Conservation (phyloP, 2,888 invertebrate species). For the Copidosoma aretas region DNA sequence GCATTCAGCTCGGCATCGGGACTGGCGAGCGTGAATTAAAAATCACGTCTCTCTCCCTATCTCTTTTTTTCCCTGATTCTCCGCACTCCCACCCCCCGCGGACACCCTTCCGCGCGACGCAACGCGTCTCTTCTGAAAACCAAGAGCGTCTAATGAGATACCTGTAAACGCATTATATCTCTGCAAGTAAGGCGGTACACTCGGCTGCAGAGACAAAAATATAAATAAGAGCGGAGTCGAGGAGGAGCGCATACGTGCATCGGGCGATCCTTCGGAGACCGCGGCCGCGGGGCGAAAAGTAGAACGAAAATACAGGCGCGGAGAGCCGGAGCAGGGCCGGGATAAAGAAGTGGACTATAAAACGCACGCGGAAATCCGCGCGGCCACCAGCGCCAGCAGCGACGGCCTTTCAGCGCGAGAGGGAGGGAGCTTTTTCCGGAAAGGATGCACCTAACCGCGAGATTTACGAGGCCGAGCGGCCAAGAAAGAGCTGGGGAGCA, state of each 20-base stretch:
- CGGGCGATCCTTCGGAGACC: not conserved
- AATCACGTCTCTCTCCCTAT: too few relatives aligned
- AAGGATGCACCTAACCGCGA: not conserved
- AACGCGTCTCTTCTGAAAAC: too few relatives aligned
- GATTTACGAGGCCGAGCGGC: not conserved
- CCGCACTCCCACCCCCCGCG: too few relatives aligned
- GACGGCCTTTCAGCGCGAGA: slow-evolving; percentile 11
- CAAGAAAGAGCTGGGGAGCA: not conserved
- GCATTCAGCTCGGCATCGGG: too few relatives aligned
- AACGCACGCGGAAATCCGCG: not conserved
- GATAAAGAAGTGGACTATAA: not conserved
- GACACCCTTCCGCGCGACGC: too few relatives aligned
- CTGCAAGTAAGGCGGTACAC: not conserved
- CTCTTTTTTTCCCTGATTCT: too few relatives aligned
- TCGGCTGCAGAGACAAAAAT: not conserved
- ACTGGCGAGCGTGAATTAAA: too few relatives aligned
- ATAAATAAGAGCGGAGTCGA: not conserved
- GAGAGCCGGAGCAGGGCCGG: not conserved
- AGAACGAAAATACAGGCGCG: not conserved
- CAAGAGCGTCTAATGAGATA: too few relatives aligned
- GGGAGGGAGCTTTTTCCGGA: not conserved
- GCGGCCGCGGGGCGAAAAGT: not conserved
- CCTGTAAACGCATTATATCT: too few relatives aligned
- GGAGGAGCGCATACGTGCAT: not conserved
- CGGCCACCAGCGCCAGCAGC: not conserved